Evolutionary conservation across 2,888 invertebrate genomes (phyloP).

Genomic region (Diarsia mendica): DNA sequence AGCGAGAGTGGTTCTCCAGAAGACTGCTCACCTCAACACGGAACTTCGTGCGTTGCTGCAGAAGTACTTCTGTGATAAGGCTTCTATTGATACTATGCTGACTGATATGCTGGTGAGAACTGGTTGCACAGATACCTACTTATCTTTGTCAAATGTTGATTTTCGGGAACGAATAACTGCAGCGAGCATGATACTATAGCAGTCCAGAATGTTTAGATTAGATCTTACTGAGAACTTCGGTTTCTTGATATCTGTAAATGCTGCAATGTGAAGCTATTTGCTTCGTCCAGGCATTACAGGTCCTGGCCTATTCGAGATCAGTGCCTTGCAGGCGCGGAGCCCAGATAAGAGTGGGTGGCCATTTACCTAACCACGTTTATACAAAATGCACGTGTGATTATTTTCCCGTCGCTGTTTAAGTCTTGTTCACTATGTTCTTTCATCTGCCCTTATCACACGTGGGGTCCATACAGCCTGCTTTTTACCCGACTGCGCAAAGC

Average conservation of each 20-base stretch:
- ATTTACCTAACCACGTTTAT: neutral
- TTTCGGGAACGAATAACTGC: neutral
- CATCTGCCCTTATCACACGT: too few relatives aligned
- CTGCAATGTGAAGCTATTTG: neutral
- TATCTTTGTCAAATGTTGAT: constrained; percentile 9
- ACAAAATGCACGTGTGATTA: neutral
- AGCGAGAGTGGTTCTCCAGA: constrained; percentile 82
- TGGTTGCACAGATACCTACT: neutral
- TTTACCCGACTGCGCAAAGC: too few relatives aligned
- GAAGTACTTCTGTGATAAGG: constrained; percentile 89
- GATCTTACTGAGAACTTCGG: neutral
- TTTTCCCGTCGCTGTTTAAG: neutral
- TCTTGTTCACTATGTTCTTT: too few relatives aligned
- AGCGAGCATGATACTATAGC: neutral
- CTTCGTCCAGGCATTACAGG: neutral
- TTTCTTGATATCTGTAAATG: neutral
- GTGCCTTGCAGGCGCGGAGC: neutral
- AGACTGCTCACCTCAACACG: constrained; percentile 83
- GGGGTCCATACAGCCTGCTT: too few relatives aligned
- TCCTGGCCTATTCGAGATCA: neutral
- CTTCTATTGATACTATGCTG: constrained; percentile 90
- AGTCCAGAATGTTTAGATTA: neutral
- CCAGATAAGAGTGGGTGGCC: neutral
- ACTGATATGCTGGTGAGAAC: constrained; percentile 90
- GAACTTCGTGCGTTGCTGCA: constrained; percentile 83